A percentile compares a stretch with the other conserved stretches of the same genome.
Conservation (phyloP, 2,888 invertebrate genomes). For the Biston betularia region DNA sequence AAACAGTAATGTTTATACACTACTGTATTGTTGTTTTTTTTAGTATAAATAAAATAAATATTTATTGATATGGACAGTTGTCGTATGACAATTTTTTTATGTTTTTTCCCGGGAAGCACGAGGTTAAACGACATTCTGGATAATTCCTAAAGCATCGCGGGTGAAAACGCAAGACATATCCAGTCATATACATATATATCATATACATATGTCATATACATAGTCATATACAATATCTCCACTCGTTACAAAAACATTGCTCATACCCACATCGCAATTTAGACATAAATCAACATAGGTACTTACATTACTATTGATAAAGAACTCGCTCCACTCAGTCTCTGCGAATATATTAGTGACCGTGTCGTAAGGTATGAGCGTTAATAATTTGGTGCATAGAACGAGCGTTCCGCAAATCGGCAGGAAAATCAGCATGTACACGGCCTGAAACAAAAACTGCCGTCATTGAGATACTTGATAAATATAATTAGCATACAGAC, state of each 20-base stretch:
- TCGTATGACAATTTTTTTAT: too few species aligned
- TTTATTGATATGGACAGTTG: too few species aligned
- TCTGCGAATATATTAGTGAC: conserved; percentile 91
- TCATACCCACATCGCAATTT: background rate
- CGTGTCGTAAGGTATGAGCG: conserved; percentile 89
- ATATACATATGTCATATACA: too few species aligned
- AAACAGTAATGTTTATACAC: too few species aligned
- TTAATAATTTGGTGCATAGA: conserved; percentile 90
- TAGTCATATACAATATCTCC: background rate
- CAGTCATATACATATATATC: too few species aligned
- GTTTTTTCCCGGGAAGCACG: too few species aligned
- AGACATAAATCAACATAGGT: conserved; percentile 55
- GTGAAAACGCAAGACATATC: too few species aligned
- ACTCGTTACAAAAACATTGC: background rate
- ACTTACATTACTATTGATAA: conserved; percentile 92
- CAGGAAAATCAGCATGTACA: conserved; percentile 91
- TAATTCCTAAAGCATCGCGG: too few species aligned
- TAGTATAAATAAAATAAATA: too few species aligned
- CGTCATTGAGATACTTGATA: conserved; percentile 7
- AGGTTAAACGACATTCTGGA: too few species aligned
- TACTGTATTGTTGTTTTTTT: too few species aligned
- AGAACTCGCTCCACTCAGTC: conserved; percentile 94
- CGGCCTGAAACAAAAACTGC: conserved; percentile 70
- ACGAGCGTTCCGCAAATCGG: conserved; percentile 92
- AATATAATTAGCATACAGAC: background rate